Base-by-base conservation (phyloP, 2,888 invertebrate genomes). In the Arge pagana region DNA sequence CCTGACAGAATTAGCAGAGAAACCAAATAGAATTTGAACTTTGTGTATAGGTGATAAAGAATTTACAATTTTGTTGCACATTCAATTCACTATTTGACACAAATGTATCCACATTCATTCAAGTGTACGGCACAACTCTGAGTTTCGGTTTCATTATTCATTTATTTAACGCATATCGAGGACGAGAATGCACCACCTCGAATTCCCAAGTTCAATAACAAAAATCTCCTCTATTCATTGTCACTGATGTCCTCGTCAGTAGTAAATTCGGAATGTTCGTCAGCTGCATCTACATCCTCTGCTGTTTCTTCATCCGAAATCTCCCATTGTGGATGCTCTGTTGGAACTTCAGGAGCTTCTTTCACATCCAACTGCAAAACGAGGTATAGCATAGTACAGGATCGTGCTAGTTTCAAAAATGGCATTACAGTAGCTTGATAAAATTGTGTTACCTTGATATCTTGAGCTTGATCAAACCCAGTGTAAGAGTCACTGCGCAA, bases 321-420 rank as follows among this genome's bases (percentile, higher is more conserved):
- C 70, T 96, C 94, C 96, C 97, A 97, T 79, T 96, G 96, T n/a
- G 96, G 96, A 80, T 96, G 96, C 70, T 92, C 89, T 45, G 86
- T 89, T 57, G 93, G 91, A 67, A 95, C 85, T 65, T 89, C 91
- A 59, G 93, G 91, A 19, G 96, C 96, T 78, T 96, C 94, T 78
- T 96, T 93, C 56, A 99, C 98, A 77, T 98, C 96, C 78, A 98
- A 79, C 88, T 87, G 67, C 24, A 76, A 64, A 15, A 13, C 50
- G 57, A 30, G 59, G 60, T 57, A 45, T 58, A 35, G 54, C 26
- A 26, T 37, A 23, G 52, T 24, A 52, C 23, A 28, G 28, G 7
- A 8, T 10, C 28, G 7, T 28, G 7, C 10, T 28, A 28, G 10
- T 28, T 28, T 8, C 28, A 6, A 33, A 33, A 33, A 11, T 0